phyloP scores from a whole-genome alignment of 2,888 invertebrate genomes.

The Sclerodermus sp. region DNA sequence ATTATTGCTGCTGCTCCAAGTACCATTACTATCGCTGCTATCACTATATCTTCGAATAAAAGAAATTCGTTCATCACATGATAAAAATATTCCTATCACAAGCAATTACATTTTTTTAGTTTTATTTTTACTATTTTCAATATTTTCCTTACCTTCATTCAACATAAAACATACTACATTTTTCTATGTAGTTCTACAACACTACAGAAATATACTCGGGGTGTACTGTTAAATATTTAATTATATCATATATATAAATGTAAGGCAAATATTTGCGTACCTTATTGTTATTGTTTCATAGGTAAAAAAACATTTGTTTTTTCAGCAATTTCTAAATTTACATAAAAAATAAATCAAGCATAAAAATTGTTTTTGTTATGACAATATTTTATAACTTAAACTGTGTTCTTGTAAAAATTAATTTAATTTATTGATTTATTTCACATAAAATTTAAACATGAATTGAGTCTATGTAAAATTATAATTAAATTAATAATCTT shows the following conservation, averaged over 20 bases:
- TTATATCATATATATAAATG: not conserved
- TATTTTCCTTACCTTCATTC: not conserved
- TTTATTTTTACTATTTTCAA: not conserved
- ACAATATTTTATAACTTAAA: slow-evolving; percentile 1
- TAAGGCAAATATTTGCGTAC: not conserved
- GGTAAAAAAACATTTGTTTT: not conserved
- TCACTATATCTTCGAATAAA: no score
- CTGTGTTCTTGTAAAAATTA: not conserved
- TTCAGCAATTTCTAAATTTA: no score
- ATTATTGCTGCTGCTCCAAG: no score
- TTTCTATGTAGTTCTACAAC: not conserved
- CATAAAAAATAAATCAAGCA: no score
- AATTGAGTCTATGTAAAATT: no score
- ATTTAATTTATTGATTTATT: not conserved
- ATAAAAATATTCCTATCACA: not conserved
- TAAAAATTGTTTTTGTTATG: no score
- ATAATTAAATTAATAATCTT: no score
- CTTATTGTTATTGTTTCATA: not conserved
- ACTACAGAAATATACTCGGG: no score
- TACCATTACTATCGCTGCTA: no score
- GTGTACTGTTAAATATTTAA: not conserved
- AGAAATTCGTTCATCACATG: not conserved
- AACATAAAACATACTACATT: not conserved
- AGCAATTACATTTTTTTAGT: slow-evolving; percentile 8
- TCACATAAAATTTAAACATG: no score